Base-by-base conservation (phyloP, 2,888 invertebrate genomes). In the Zootermopsis nevadensis region DNA sequence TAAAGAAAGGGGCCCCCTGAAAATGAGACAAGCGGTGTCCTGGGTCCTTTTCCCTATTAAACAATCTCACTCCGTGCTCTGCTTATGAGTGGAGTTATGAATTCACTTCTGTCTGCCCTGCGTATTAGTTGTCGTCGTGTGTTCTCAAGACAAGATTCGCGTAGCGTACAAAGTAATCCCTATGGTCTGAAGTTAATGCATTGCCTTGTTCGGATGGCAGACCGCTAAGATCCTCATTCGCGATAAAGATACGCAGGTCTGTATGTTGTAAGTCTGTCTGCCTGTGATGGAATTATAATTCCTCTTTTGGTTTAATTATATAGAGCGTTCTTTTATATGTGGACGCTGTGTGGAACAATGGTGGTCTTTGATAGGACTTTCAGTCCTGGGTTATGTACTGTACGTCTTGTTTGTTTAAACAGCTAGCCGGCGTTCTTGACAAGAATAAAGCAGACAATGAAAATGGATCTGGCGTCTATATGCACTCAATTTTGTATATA, bases 401-500 rank as follows among this genome's bases (percentile, higher is more conserved):
- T 79, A 79, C 66, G 66, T 30, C 60, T 53, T 83, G 83, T 80
- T 83, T 83, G 76, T 83, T 83, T 83, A 77, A 83, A 80, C 74
- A 83, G 80, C 80, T 76, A 80, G 80, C 80, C 80, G 69, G 53
- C 79, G 38, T 83, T 83, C 83, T 83, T 30, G 79, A 74, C 80
- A 33, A 66, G 79, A 79, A 79, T 60, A 79, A 79, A 79, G 80
- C 83, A 80, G 83, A 83, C 83, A 83, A 83, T 83, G 83, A 83
- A 83, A 83, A 83, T 83, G 83, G 83, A 83, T 83, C 83, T 80
- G 83, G 83, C 83, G 83, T 76, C 83, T 80, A 55, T 77, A 69
- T 48, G 77, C 82, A 84, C 84, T 84, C 83, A 80, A 83, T 81
- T 81, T 83, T 83, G 82, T 84, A 81, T 84, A 84, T 83, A 82